Evolutionary conservation across 2,888 invertebrate genomes (phyloP).

Genomic region (Chalcis sispes): DNA sequence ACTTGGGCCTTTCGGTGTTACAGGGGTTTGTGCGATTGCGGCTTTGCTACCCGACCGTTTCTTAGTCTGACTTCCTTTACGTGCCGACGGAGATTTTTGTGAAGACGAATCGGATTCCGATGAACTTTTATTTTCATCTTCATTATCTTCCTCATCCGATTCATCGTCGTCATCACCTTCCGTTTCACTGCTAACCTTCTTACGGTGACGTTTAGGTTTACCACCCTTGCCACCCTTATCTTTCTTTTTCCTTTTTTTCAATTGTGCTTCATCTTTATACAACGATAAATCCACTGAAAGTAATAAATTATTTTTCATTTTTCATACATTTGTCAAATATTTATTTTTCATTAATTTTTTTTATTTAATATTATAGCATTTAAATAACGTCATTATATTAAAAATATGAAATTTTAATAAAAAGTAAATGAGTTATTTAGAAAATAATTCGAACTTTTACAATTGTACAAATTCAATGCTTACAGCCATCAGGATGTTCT

Average conservation of each 20-base stretch:
- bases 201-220: constrained; percentile 78
- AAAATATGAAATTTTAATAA: background rate
- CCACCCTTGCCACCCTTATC: constrained; percentile 66
- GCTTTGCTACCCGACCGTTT: constrained; percentile 65
- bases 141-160: constrained; percentile 56
- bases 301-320: background rate
- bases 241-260: constrained; percentile 81
- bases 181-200: constrained; percentile 65
- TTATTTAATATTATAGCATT: constrained; percentile 30
- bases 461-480: constrained; percentile 74
- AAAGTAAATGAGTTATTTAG: constrained; percentile 2
- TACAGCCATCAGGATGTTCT: constrained; percentile 91
- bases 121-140: constrained; percentile 46
- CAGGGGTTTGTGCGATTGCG: constrained; percentile 67
- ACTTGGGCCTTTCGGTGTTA: constrained; percentile 71
- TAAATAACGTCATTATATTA: constrained; percentile 25
- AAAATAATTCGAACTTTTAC: constrained; percentile 35
- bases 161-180: constrained; percentile 59
- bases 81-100: constrained; percentile 64
- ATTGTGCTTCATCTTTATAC: constrained; percentile 89
- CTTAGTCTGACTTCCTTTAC: constrained; percentile 62
- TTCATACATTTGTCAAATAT: background rate
- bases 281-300: constrained; percentile 88
- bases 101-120: constrained; percentile 53
- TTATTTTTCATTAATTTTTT: background rate